Evolutionary conservation across 2,797 vertebrate species (phyloP), one percentile per base, ranked within the genome.

Genomic region (Masticophis lateralis): DNA sequence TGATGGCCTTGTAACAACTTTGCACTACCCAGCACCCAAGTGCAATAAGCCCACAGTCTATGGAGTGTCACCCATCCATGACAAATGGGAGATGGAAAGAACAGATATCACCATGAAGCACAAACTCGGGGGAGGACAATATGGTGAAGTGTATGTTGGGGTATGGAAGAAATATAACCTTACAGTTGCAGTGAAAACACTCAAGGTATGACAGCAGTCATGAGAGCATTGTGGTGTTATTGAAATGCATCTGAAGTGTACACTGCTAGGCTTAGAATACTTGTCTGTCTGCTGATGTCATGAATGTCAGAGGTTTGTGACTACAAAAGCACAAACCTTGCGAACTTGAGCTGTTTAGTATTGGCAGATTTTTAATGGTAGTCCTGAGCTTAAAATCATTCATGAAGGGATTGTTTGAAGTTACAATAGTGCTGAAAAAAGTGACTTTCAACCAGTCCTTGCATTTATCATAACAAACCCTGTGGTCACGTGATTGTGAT

Each of bases 61-160:
- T 0, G 99, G 99, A 0, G 99, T 99, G 96, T 99, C 99, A 55
- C 99, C 99, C 94, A 99, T 99, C 97, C 99, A 99, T 0, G 99
- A 99, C 97, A 99, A 99, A 96, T 99, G 99, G 99, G 99, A 99
- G 98, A 99, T 99, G 99, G 99, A 99, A 95, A 98, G 99, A 94
- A 99, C 99, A 7, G 99, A 99, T 96, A 99, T 99, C 97, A 99
- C 99, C 97, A 99, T 99, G 99, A 99, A 99, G 98, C 99, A 99
- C 98, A 99, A 99, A 96, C 98, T 99, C 1, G 99, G 99, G 69
- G 99, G 99, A 32, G 99, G 99, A 93, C 99, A 99, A 96, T 99
- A 99, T 9, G 99, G 99, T 1, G 99, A 99, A 97, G 99, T 99
- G 91, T 99, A 99, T 0, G 99, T 99, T 57, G 99, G 99, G 0